Evolutionary conservation across 2,113 vertebrate genomes (phyloP), one percentile per base, ranked within the genome.

Genomic region (Scopus umbretta): DNA sequence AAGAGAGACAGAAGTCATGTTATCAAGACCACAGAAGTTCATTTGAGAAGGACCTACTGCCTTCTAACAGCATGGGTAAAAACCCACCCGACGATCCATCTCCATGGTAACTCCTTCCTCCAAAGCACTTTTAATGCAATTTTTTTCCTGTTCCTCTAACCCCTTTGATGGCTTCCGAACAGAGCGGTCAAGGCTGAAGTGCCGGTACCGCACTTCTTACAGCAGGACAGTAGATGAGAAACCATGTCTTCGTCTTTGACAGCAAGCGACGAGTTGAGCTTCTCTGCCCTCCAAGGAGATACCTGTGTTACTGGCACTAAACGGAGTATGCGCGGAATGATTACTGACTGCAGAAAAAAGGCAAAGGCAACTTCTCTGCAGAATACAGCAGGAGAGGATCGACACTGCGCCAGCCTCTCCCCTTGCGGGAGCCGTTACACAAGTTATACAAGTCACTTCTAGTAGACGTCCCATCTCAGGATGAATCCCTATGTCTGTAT

Each of bases 51-150:
- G 86, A 82, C 90, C 83, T 36, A 1, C 23, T 63, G 86, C 27
- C 55, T 90, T 72, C 70, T 36, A 13, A 58, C 16, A 55, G 63
- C 45, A 62, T 15, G 59, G 27, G 4, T 4, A 49, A 70, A 52
- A 81, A 61, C 2, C 10, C 61, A 68, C 50, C 73, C 43, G 1
- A 49, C 56, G 67, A 71, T 50, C 89, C 83, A 85, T 79, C 62
- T 52, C 94, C 80, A 74, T 53, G 80, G 92, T 47, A 94, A 89
- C 75, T 27, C 76, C 67, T 49, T 65, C 81, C 87, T 76, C 34
- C 71, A 17, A 2, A 79, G 71, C 71, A 30, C 72, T 81, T 75
- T 5, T 2, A 38, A 19, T 22, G 55, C 73, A 14, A 9, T 90
- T 93, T 80, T 12, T 86, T 87, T n/a, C 80, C 74, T 6, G 61